Percentiles rank a stretch among this genome's conserved stretches.
Conservation (phyloP, 2,888 invertebrate species). For the Eulithis prunata region DNA sequence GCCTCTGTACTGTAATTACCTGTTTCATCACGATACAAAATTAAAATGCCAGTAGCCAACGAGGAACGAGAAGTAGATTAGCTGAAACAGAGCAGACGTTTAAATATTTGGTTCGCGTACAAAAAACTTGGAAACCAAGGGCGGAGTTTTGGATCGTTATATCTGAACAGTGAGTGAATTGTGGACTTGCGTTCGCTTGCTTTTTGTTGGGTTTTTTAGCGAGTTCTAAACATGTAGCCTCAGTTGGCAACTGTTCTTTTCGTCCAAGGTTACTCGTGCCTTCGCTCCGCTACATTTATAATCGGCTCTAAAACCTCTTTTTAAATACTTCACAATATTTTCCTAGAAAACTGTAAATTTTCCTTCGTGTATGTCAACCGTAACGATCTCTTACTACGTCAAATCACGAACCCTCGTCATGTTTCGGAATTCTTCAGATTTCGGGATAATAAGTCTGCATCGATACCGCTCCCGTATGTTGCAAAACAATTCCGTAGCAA, state of each 20-base stretch:
- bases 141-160: conserved; percentile 74
- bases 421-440: conserved; percentile 57
- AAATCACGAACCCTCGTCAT: conserved; percentile 68
- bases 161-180: conserved; percentile 67
- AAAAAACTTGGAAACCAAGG: conserved; percentile 69
- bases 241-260: conserved; percentile 70
- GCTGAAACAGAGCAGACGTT: conserved; percentile 49
- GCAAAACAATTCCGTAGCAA: conserved; percentile 52
- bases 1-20: conserved; percentile 62
- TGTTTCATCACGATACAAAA: conserved; percentile 57
- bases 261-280: conserved; percentile 69
- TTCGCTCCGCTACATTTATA: conserved; percentile 40
- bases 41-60: conserved; percentile 36
- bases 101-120: conserved; percentile 51
- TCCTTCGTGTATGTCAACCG: conserved; percentile 72
- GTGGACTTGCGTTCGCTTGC: conserved; percentile 61
- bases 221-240: conserved; percentile 57
- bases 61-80: conserved; percentile 35
- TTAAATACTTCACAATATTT: conserved; percentile 54
- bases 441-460: conserved; percentile 41
- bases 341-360: conserved; percentile 70
- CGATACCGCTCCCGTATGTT: conserved; percentile 44
- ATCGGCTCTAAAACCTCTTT: conserved; percentile 43
- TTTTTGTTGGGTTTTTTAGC: conserved; percentile 73
- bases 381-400: conserved; percentile 68